These are phyloP conservation scores for Hyphantria cunea DNA, from an alignment of 1,140 invertebrate genomes.

Conservation along the genomic window DNA sequence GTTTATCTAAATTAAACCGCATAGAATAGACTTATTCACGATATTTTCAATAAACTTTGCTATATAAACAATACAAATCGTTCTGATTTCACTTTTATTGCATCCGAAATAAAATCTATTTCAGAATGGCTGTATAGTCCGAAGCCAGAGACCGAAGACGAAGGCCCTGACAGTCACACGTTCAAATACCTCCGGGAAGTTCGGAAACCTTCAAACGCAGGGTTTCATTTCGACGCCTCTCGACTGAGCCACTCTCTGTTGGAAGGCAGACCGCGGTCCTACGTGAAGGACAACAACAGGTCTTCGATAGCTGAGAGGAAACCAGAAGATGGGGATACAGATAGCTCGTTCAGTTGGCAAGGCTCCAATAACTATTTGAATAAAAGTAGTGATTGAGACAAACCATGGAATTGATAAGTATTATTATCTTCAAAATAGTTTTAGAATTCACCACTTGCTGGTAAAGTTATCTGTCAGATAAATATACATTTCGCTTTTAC, in stretches of 20 bases:
- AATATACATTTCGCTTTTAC: too few species aligned
- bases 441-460: too few species aligned
- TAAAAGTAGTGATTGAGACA: neutral
- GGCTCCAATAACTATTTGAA: slow-evolving; percentile 56
- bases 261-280: slow-evolving; percentile 39
- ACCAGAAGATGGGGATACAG: slow-evolving; percentile 64
- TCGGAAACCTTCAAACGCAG: slow-evolving; percentile 68
- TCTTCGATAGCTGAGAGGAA: slow-evolving; percentile 37
- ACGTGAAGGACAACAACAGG: slow-evolving; percentile 36
- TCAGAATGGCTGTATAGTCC: slow-evolving; percentile 72
- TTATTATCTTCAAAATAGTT: neutral
- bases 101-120: too few species aligned
- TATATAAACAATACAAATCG: too few species aligned
- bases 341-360: slow-evolving; percentile 73
- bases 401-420: neutral
- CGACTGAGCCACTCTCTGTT: slow-evolving; percentile 45
- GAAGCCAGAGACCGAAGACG: slow-evolving; percentile 41
- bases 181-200: slow-evolving; percentile 66
- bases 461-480: too few species aligned
- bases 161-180: slow-evolving; percentile 58
- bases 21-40: neutral
- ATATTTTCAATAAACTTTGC: too few species aligned
- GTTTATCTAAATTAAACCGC: too few species aligned
- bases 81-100: too few species aligned
- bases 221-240: slow-evolving; percentile 60